Percentiles rank a stretch among this genome's conserved stretches.
These are phyloP conservation scores for Loriculus beryllinus DNA, from an alignment of 2,797 vertebrate species.

Conservation along the genomic window DNA sequence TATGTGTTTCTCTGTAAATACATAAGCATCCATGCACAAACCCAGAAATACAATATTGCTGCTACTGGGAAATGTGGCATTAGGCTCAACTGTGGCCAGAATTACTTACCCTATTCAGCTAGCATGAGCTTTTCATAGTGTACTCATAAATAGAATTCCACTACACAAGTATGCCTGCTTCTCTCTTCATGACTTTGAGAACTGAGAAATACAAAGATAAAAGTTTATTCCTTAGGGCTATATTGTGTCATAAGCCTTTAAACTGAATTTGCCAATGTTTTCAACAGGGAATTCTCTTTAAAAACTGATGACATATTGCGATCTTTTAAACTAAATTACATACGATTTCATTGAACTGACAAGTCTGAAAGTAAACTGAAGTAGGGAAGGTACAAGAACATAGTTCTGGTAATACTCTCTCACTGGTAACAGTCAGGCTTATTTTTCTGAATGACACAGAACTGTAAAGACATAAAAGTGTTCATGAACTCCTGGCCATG, in stretches of 20 bases:
- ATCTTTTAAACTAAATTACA: constrained; percentile 31
- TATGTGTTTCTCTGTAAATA: background rate
- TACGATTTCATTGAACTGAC: constrained; percentile 28
- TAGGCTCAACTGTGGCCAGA: background rate
- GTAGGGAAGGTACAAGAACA: background rate
- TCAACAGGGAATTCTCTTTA: constrained; percentile 49
- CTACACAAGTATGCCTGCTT: background rate
- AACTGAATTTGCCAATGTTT: constrained; percentile 53
- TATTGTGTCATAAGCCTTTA: constrained; percentile 38
- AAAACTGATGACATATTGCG: constrained; percentile 30
- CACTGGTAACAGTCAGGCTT: background rate
- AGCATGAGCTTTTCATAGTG: background rate
- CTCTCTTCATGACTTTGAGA: constrained; percentile 20
- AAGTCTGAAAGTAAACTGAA: constrained; percentile 13
- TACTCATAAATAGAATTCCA: background rate
- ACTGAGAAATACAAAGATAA: constrained; percentile 20
- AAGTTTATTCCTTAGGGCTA: constrained; percentile 57
- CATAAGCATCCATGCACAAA: background rate
- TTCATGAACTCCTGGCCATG: background rate
- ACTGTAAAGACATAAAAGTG: background rate
- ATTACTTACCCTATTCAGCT: background rate
- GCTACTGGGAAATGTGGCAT: background rate
- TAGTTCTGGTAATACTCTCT: background rate
- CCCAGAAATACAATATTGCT: background rate
- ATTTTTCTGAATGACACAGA: background rate